Base-by-base conservation (phyloP, 2,797 vertebrate species). In the Typhlichthys eigenmanni region DNA sequence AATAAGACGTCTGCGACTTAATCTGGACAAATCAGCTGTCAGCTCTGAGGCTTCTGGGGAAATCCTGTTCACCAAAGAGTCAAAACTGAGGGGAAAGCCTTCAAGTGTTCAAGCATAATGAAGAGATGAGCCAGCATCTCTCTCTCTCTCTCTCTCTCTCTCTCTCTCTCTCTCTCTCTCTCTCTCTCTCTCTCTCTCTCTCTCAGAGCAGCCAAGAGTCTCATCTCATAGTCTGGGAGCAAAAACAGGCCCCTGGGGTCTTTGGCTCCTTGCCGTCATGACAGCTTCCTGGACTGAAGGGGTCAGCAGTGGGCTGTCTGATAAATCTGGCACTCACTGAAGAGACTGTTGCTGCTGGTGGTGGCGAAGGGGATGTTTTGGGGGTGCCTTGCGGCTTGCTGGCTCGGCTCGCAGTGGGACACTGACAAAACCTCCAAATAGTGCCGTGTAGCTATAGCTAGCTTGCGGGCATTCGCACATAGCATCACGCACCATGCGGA, bases 221-320 rank as follows among this genome's bases (percentile, higher is more conserved):
- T 69, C 58, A 69, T 84, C 79, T 83, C 67, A 55, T 68, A 70
- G 61, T 67, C 55, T 57, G 46, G 10, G 49, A 16, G 3, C 13
- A 0, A 17, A 14, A 46, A 1, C n/a, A 70, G 66, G 77, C 72
- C 82, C 74, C 62, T 72, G 75, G 88, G 79, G 75, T 75, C 74
- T 55, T 76, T 70, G 82, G 71, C 79, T 89, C 70, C 63, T 83
- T 85, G 83, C 84, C 81, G 55, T 66, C 81, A 76, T 47, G 65
- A 79, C 84, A 82, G 82, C 85, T 85, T 85, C 81, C 71, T 67
- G 79, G 86, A 85, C 88, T 90, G 84, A 87, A 90, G 90, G 90
- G 91, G 90, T 92, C 89, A 91, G 85, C 79, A 75, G 71, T 82
- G 83, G 84, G 79, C 84, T 87, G 87, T 84, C 85, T 76, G 82